Evolutionary conservation across 2,113 vertebrate genomes (phyloP).

Genomic region (Heterochromis multidens): DNA sequence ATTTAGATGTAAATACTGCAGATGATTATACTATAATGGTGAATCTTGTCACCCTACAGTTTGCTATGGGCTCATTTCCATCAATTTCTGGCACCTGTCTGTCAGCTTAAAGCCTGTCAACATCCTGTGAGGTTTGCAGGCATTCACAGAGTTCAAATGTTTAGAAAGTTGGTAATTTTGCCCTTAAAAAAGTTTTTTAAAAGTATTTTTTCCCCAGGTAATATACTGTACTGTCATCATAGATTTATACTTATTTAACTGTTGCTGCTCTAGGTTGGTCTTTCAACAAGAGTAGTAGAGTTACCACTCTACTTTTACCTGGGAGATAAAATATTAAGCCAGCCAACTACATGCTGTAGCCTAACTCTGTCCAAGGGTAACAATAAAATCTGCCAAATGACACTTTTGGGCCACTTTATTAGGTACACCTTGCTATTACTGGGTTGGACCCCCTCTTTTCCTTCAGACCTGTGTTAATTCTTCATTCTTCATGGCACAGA

Average conservation of each 20-base stretch:
- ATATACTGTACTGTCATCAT: not conserved
- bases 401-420: not conserved
- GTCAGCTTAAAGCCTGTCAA: too few species aligned
- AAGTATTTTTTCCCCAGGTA: not conserved
- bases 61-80: too few species aligned
- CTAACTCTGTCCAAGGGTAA: not conserved
- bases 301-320: too few species aligned
- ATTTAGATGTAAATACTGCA: not conserved
- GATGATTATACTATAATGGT: too few species aligned
- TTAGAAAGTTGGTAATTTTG: not conserved
- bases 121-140: too few species aligned
- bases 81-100: too few species aligned
- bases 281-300: too few species aligned
- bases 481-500: not conserved
- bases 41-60: too few species aligned
- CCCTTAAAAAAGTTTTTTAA: not conserved
- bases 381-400: not conserved
- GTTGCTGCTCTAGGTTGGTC: too few species aligned
- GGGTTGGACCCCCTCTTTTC: not conserved
- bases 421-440: not conserved
- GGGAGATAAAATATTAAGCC: not conserved
- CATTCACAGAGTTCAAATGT: not conserved
- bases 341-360: rapidly evolving
- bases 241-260: not conserved
- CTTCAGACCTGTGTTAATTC: not conserved